Evolutionary conservation across 1,140 invertebrate genomes (phyloP), one percentile per base, ranked within the genome.

Genomic region (Triops cancriformis): DNA sequence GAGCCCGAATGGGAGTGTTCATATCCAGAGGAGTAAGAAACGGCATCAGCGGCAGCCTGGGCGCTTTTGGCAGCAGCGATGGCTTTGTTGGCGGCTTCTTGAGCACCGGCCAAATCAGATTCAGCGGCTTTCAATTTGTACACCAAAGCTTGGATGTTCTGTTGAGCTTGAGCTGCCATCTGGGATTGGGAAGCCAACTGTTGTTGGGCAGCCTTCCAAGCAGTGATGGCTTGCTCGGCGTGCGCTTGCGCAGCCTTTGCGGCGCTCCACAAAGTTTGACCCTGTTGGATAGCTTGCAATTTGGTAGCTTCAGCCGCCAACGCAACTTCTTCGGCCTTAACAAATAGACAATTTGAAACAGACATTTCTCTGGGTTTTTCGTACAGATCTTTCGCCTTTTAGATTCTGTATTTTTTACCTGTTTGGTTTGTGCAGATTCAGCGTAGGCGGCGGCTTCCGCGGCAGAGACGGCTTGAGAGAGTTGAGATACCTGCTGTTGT

Each of bases 301-400:
- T 82, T 82, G 11, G 82, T 82, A 0, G 81, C 81, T 79, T 82
- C 82, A 11, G 81, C 82, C 10, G 82, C 82, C 75, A 82, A 81
- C 18, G 80, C 81, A 3, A 81, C 82, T 76, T 78, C 26, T 42
- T 73, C 64, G 3, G 77, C 77, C 45, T 78, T 64, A 64, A 64
- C 6, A 64, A 64, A 5, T 0, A 6, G 10, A 6, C 51, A 7
- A 14, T 64, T 6, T n/a, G 51, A 64, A 64, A 64, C 7, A 18
- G n/a, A n/a, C n/a, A n/a, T n/a, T 64, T 64, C 18, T 14, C 51
- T 23, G 6, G 18, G 4, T 64, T n/a, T 23, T 26, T 27, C 1
- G 11, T 45, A 51, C n/a, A n/a, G n/a, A n/a, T n/a, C n/a, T n/a
- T n/a, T n/a, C n/a, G n/a, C n/a, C n/a, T 72, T 73, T 78, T 74